phyloP scores from a whole-genome alignment of 2,797 vertebrate genomes.

The Periparus ater region DNA sequence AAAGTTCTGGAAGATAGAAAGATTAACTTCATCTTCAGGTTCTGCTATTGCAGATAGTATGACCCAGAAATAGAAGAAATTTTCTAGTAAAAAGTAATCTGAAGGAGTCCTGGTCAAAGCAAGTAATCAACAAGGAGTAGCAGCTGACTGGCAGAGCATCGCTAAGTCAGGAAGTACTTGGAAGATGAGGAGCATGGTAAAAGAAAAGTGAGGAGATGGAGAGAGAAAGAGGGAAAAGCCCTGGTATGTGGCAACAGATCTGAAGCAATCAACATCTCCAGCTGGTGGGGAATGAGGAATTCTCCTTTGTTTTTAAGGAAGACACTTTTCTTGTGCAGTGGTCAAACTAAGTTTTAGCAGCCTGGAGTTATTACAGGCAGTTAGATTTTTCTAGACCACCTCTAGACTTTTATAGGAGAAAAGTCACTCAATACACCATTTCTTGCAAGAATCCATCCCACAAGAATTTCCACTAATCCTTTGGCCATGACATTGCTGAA shows the following conservation, averaged over 20 bases:
- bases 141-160: not conserved
- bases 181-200: not conserved
- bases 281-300: not conserved
- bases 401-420: not conserved
- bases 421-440: not conserved
- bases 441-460: not conserved
- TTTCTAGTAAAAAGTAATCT: not conserved
- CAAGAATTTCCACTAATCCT: slow-evolving; percentile 5
- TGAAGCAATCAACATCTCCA: not conserved
- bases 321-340: not conserved
- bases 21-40: not conserved
- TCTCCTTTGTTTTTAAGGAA: not conserved
- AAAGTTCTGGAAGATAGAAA: not conserved
- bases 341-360: not conserved
- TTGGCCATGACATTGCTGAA: not conserved
- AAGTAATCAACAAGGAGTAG: not conserved
- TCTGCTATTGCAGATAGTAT: not conserved
- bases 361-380: not conserved
- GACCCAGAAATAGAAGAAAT: not conserved
- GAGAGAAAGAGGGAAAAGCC: not conserved
- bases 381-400: not conserved
- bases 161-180: not conserved
- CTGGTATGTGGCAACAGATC: not conserved
- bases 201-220: not conserved
- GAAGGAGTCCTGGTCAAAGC: not conserved